Conservation (phyloP, 2,888 invertebrate species). For the Chouioia cunea region DNA sequence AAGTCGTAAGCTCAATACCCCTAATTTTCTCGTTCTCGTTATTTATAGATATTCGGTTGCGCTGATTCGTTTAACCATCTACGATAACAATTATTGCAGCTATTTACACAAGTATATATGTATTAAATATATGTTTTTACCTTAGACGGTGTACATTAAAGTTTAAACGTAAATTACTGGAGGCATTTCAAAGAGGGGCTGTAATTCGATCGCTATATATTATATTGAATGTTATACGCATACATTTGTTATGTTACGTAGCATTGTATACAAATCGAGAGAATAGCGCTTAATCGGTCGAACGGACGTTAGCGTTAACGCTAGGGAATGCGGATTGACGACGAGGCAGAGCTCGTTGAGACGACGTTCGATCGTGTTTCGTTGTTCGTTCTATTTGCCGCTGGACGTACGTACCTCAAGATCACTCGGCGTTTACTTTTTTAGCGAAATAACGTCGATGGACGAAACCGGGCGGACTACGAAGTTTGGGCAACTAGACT, state of each 20-base stretch:
- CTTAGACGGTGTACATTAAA: slow-evolving; percentile 30
- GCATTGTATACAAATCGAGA: slow-evolving; percentile 15
- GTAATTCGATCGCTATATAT: slow-evolving; percentile 20
- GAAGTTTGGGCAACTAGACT: too few relatives aligned
- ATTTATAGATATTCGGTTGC: background rate
- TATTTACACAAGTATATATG: slow-evolving; percentile 34
- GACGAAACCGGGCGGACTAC: too few relatives aligned
- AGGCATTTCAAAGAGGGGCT: slow-evolving; percentile 22
- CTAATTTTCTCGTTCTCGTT: slow-evolving; percentile 5
- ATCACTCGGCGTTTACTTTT: too few relatives aligned
- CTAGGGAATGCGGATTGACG: too few relatives aligned
- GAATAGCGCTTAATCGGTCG: slow-evolving; percentile 30
- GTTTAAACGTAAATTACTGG: slow-evolving; percentile 18
- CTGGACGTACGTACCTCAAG: too few relatives aligned
- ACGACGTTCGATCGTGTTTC: too few relatives aligned
- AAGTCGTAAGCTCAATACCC: slow-evolving; percentile 5
- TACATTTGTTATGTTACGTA: slow-evolving; percentile 36
- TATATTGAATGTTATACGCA: slow-evolving; percentile 20
- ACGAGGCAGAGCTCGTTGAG: too few relatives aligned
- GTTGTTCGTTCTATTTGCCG: too few relatives aligned
- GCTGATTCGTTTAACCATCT: background rate
- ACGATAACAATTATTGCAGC: slow-evolving; percentile 24
- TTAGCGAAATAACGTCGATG: too few relatives aligned
- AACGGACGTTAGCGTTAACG: too few relatives aligned
- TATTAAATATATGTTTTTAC: slow-evolving; percentile 41